Conservation (phyloP, 2,797 vertebrate species). For the Hydrocynus forskahlii region DNA sequence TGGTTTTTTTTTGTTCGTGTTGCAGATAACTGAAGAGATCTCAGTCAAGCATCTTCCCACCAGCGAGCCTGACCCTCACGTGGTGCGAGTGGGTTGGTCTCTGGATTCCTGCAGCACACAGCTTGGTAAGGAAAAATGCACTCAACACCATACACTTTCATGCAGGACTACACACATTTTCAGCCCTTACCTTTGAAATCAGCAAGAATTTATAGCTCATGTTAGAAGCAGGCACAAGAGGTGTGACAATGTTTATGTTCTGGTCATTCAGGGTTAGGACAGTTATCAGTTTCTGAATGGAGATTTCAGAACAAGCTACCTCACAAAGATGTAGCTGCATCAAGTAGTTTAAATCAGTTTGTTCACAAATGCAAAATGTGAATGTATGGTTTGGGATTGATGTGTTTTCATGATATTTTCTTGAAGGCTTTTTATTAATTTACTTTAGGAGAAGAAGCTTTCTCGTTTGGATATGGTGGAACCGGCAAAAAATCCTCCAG, state of each 20-base stretch:
- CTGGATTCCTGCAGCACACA: conserved; percentile 82
- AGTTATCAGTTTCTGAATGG: too few species aligned
- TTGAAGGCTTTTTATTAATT: neutral
- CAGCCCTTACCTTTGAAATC: too few species aligned
- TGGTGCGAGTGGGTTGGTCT: conserved; percentile 88
- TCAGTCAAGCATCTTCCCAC: conserved; percentile 87
- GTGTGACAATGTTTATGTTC: too few species aligned
- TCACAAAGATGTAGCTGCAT: too few species aligned
- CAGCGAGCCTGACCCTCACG: conserved; percentile 87
- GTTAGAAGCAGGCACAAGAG: too few species aligned
- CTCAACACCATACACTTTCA: too few species aligned
- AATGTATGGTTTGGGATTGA: neutral
- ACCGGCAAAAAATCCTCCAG: conserved; percentile 85
- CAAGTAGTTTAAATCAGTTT: too few species aligned
- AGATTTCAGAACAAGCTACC: too few species aligned
- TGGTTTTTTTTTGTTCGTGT: neutral
- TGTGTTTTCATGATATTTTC: neutral
- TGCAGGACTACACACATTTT: too few species aligned
- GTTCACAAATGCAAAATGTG: neutral
- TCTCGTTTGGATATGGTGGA: conserved; percentile 85
- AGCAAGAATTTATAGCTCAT: too few species aligned
- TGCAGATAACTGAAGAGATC: conserved; percentile 86
- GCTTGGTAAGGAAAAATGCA: conserved; percentile 76
- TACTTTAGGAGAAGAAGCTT: conserved; percentile 83
- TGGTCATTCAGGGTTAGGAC: too few species aligned